Evolutionary conservation across 2,888 invertebrate genomes (phyloP), one percentile per base, ranked within the genome.

Genomic region (Caenorhabditis sulstoni): DNA sequence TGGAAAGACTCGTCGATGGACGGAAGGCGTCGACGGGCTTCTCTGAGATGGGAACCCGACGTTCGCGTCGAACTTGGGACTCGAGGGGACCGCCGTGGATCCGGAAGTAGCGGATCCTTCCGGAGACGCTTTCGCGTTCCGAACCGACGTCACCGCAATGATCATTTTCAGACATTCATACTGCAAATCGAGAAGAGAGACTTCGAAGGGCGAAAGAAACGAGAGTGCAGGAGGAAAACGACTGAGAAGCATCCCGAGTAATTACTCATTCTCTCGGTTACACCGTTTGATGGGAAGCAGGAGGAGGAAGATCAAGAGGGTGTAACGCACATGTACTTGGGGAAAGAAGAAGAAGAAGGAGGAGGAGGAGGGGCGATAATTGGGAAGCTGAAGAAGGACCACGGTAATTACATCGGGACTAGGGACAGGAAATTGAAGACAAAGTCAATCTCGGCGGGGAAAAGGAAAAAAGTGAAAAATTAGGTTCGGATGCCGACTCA

Each of bases 141-240:
- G 65, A 59, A 77, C 65, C 12, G 79, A 79, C 16, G 79, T 79
- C 7, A 79, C 79, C 14, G 79, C 79, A 35, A 79, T 79, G 50
- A 79, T 79, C 79, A 79, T 79, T 61, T 67, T 64, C 37, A 52
- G 39, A 50, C 47, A 39, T 68, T 59, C 76, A 80, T 76, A 74
- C 67, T 80, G 64, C 29, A 18, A 70, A 66, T 45, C 39, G 53
- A 23, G 41, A 5, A n/a, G 1, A 3, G 55, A n/a, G 18, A 14
- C 37, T 11, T 9, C 1, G 22, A 23, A 59, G 11, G 41, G 3
- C 41, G 29, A 49, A 22, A 4, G 55, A 47, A 35, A 39, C 5
- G 35, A 47, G 47, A 61, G 49, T 22, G 61, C 50, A 58, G 52
- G 16, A 47, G 59, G 55, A 78, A 62, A 78, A 78, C 39, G 68